These are phyloP conservation scores for Chironomus tentans DNA, from an alignment of 2,888 invertebrate species.

Conservation along the genomic window DNA sequence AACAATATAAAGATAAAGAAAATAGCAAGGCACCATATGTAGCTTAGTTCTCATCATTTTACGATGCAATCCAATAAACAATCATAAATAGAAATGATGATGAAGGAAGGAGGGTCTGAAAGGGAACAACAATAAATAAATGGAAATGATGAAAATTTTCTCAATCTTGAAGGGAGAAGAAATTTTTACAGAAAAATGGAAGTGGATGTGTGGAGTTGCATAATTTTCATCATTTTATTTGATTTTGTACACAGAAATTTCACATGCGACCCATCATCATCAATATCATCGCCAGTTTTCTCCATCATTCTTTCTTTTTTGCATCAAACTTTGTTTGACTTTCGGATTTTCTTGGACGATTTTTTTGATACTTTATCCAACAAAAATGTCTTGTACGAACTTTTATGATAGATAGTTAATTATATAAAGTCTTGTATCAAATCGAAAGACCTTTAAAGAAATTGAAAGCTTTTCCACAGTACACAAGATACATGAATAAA, in stretches of 20 bases:
- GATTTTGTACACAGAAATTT: not conserved
- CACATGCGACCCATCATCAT: not conserved
- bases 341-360: constrained; percentile 13
- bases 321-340: constrained; percentile 6
- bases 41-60: not conserved
- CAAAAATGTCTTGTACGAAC: too few relatives aligned
- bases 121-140: too few relatives aligned
- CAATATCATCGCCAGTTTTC: too few relatives aligned
- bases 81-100: not conserved
- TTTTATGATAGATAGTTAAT: too few relatives aligned
- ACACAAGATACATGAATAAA: too few relatives aligned
- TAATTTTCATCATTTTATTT: constrained; percentile 23
- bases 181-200: too few relatives aligned
- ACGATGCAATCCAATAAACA: constrained; percentile 24
- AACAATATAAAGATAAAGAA: not conserved
- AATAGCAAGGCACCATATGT: not conserved
- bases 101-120: not conserved
- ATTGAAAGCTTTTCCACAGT: too few relatives aligned
- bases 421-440: too few relatives aligned
- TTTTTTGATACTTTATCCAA: too few relatives aligned
- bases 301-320: not conserved
- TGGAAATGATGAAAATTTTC: not conserved
- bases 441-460: too few relatives aligned
- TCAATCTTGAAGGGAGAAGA: too few relatives aligned
- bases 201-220: not conserved